phyloP scores from a whole-genome alignment of 2,888 invertebrate species.

The Melipona beecheii region DNA sequence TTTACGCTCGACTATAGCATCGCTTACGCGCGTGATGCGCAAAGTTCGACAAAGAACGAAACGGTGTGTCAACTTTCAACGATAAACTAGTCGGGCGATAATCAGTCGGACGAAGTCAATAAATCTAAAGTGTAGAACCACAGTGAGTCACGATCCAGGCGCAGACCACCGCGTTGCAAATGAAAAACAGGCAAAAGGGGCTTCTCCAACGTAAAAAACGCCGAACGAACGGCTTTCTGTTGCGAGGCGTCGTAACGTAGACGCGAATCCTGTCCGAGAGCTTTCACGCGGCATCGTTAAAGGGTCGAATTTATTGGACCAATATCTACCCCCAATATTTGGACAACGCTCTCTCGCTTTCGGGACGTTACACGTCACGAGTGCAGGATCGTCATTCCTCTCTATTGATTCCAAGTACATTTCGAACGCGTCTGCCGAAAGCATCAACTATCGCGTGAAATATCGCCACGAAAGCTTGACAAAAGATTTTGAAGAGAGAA shows the following conservation, averaged over 20 bases:
- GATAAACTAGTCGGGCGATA: no score
- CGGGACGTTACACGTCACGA: neutral
- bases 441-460: slow-evolving; percentile 16
- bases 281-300: slow-evolving; percentile 19
- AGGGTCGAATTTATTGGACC: slow-evolving; percentile 30
- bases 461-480: slow-evolving; percentile 1
- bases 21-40: neutral
- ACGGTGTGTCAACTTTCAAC: neutral
- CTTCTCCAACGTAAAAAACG: neutral
- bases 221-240: neutral
- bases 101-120: no score
- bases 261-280: neutral
- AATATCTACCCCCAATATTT: slow-evolving; percentile 40
- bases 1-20: no score
- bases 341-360: neutral
- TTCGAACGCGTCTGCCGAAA: slow-evolving; percentile 22
- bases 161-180: neutral
- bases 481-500: no score
- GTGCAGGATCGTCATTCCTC: slow-evolving; percentile 4
- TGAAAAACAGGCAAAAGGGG: neutral
- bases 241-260: neutral
- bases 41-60: neutral
- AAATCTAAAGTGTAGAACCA: neutral
- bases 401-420: slow-evolving; percentile 28
- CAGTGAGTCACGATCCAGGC: no score